Percentiles rank a stretch among this genome's conserved stretches.
Evolutionary conservation across 2,888 invertebrate species (phyloP).

Genomic region (Lepidonotus clava): DNA sequence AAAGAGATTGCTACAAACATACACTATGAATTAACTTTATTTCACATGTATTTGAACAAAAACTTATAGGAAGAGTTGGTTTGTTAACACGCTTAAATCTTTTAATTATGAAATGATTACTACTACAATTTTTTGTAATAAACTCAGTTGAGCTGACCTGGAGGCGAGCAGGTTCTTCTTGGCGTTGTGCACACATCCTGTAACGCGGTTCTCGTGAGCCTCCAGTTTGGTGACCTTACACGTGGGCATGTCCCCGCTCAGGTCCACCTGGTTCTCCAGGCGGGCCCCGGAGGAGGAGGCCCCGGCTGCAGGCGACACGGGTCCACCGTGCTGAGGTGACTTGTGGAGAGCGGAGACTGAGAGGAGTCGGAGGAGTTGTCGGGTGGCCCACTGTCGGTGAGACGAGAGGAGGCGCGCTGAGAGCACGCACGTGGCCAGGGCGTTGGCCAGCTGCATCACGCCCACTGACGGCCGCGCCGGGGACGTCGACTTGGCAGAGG

Average conservation of each 20-base stretch:
- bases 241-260: conserved; percentile 81
- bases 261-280: conserved; percentile 80
- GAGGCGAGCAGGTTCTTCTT: conserved; percentile 82
- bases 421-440: conserved; percentile 84
- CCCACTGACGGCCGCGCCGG: conserved; percentile 64
- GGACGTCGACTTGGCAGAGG: neutral
- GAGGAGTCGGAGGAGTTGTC: conserved; percentile 82
- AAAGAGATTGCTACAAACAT: neutral
- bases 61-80: no score
- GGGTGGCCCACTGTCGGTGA: conserved; percentile 84
- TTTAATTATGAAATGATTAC: no score
- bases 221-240: conserved; percentile 81
- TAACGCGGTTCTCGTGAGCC: conserved; percentile 83
- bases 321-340: neutral
- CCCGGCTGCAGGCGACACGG: neutral
- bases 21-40: neutral
- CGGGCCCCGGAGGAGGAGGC: neutral
- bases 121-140: no score
- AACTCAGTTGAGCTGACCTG: conserved; percentile 77
- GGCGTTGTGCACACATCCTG: conserved; percentile 81
- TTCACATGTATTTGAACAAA: no score
- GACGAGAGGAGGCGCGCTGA: conserved; percentile 82
- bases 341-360: conserved; percentile 61
- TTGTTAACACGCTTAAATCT: no score
- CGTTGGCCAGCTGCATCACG: conserved; percentile 83